Base-by-base conservation (phyloP, 2,888 invertebrate species). In the Syritta pipiens region DNA sequence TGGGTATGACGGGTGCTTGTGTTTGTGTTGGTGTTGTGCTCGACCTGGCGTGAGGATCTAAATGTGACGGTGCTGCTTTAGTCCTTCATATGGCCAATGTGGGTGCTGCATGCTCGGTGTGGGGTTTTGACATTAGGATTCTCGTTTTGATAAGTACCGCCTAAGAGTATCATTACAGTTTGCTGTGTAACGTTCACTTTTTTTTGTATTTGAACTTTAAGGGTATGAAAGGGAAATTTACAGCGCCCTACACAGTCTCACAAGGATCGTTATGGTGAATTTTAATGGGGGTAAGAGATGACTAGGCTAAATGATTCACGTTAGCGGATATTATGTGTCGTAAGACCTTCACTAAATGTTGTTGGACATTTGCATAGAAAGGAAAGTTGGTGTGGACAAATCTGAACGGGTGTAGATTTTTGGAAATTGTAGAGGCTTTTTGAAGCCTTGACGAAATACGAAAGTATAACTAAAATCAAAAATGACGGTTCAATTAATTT, bases 11-110 rank as follows among this genome's bases (percentile, higher is more conserved):
- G 17, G 4, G 12, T 51, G 6, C 12, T 17, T 12, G 3, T 9
- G 44, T 22, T 46, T 5, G 26, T 35, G 12, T 24, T 32, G 55
- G 19, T 44, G 44, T 46, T 12, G 35, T 53, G 44, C 32, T 20
- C 12, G 35, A 19, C 32, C 22, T 35, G 24, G 40, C 44, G 42
- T 12, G 14, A 35, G 35, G 46, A 55, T 37, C 26, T 67, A 46
- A 14, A 30, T 46, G 17, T 37, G 37, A 37, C 19, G 35, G 60
- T 35, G 35, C 24, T 48, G 46, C 60, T 48, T 60, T 60, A 60
- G 20, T 19, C 28, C 26, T 6, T 2, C 12, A 20, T 9, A 19
- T 42, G 40, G 55, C 40, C 22, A 22, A 12, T 19, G 35, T n/a
- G 17, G 53, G 9, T 26, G 10, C 10, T 53, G 12, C 30, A 4